Evolutionary conservation across 1,140 invertebrate genomes (phyloP), one percentile per base, ranked within the genome.

Genomic region (Hyles vespertilio): DNA sequence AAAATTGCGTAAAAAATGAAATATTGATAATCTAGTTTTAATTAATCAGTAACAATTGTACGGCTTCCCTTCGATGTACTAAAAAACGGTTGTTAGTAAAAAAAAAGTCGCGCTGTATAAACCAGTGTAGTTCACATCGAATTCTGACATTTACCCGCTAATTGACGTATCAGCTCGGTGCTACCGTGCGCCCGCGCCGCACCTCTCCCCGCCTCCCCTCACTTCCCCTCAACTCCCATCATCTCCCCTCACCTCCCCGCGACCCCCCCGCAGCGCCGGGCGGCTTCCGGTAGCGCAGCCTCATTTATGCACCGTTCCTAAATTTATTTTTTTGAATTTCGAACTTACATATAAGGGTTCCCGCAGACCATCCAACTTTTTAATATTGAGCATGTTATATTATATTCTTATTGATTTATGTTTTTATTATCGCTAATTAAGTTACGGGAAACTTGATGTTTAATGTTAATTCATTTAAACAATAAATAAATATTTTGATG

Each of bases 121-220:
- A 5, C 3, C 32, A 51, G 65, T 56, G 68, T 67, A 79, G 77
- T 81, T 84, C 81, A 81, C 81, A 80, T 74, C 60, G 72, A 68
- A 79, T 76, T 81, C 67, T 84, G 65, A 65, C 79, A 63, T 77
- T 69, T 70, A 71, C 70, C 61, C 66, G 81, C 77, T 84, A 84
- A 84, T 84, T 80, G 77, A 64, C 59, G 72, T 71, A 73, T 73
- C 71, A 72, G 70, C 68, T 57, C 60, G 66, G 64, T 59, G 72
- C 80, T 79, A 82, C 77, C 70, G 79, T 75, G 77, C 73, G 73
- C 68, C 65, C 59, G 66, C 73, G 76, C 70, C 36, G 36, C 36
- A 40, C 36, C 36, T 5, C 2, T 8, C 36, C 36, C 36, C 36
- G 65, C 36, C 22, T 22, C 22, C 22, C 22, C 22, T 22, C 22